Percentiles rank a stretch among this genome's conserved stretches.
Conservation (phyloP, 1,140 invertebrate species). For the Notospermus geniculatus region DNA sequence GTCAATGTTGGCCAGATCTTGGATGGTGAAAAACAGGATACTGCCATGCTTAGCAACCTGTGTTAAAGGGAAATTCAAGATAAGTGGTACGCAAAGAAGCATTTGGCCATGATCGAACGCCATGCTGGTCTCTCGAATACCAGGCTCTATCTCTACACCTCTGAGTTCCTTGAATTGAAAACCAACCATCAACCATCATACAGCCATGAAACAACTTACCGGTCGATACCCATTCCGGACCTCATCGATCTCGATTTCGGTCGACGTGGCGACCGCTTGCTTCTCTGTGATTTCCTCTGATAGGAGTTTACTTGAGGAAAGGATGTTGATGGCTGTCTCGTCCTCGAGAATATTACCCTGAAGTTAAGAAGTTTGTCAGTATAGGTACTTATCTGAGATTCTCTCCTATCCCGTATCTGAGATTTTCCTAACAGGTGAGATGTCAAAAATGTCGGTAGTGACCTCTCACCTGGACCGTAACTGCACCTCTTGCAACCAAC, state of each 20-base stretch:
- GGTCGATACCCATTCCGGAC: slow-evolving; percentile 54
- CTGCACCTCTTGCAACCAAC: too few relatives aligned
- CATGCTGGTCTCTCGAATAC: too few relatives aligned
- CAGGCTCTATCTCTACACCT: not conserved
- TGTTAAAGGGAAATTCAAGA: too few relatives aligned
- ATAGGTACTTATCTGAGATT: not conserved
- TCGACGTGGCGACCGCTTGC: slow-evolving; percentile 56
- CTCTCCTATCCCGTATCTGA: not conserved
- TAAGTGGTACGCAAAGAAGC: too few relatives aligned
- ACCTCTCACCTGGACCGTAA: too few relatives aligned
- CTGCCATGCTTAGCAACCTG: slow-evolving; percentile 81
- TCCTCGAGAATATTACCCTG: slow-evolving; percentile 92
- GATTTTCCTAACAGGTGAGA: not conserved
- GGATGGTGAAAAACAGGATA: slow-evolving; percentile 86
- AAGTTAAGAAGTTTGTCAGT: not conserved
- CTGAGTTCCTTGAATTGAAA: not conserved
- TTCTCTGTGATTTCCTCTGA: slow-evolving; percentile 62
- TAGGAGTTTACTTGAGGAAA: slow-evolving; percentile 82
- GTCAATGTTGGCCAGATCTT: slow-evolving; percentile 85
- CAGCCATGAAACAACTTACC: slow-evolving; percentile 24
- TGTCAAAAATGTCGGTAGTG: too few relatives aligned
- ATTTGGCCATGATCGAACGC: too few relatives aligned
- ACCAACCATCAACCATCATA: not conserved
- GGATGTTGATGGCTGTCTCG: slow-evolving; percentile 88
- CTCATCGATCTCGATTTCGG: slow-evolving; percentile 51